Base-by-base conservation (phyloP, 1,140 invertebrate genomes). In the Bombus breviceps region DNA sequence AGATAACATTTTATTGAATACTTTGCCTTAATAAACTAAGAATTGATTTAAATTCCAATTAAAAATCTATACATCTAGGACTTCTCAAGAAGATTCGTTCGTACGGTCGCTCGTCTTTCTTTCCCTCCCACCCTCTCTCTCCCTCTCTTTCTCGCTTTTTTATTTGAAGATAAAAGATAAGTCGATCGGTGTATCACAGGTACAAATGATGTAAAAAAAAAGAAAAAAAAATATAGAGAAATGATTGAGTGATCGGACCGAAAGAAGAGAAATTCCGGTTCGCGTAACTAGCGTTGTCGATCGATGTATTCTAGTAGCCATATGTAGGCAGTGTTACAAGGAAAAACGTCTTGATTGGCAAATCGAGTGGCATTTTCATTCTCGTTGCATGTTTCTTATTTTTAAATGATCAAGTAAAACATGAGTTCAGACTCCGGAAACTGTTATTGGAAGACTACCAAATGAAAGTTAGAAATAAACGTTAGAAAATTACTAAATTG, bases 171-270 rank as follows among this genome's bases (percentile, higher is more conserved):
- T 75, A 85, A 81, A 77, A 85, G 69, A 83, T 69, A 71, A 86
- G 83, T 91, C 83, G 86, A 90, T 92, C 87, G 86, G 84, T 91
- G 91, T 92, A 92, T 92, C 92, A 92, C 92, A 92, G 92, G 92
- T 92, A 92, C 83, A 91, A 92, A 91, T 79, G 86, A 91, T 91
- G 84, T 77, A 84, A 80, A 83, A 84, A 25, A 28, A 57, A 25
- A 3, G 2, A 53, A 25, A 39, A 73, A 83, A 37, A 37, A 37
- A 34, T 22, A 34, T 22, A 25, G 34, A 68, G 8, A 68, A 68
- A 68, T 34, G 34, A 86, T 73, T 83, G 77, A 66, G 53, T 83
- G 57, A 87, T 81, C 81, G 80, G 43, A 88, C 79, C 81, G 47
- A 88, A 91, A 90, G 53, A 64, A 80, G 81, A 64, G 32, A 86